Conservation (phyloP, 2,797 vertebrate genomes). For the Leuciscus waleckii region DNA sequence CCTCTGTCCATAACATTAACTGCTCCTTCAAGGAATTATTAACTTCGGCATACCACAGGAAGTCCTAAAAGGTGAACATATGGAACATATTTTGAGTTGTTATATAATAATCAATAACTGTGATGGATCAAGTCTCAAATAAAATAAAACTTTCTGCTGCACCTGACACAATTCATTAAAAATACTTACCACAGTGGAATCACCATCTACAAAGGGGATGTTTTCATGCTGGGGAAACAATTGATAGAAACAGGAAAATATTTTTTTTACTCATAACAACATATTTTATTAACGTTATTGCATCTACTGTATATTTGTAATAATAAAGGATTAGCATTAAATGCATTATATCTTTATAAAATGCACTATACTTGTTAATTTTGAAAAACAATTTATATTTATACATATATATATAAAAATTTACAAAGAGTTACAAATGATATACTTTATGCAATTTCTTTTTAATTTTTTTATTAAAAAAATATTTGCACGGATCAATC, state of each 20-base stretch:
- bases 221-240: slow-evolving; percentile 86
- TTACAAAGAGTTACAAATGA: background rate
- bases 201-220: slow-evolving; percentile 89
- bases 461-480: too few relatives aligned
- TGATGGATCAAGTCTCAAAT: background rate
- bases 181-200: slow-evolving; percentile 87
- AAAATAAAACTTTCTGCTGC: background rate
- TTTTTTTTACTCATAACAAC: slow-evolving; percentile 22
- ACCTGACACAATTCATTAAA: background rate
- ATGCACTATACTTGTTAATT: background rate
- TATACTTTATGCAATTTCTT: too few relatives aligned
- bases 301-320: background rate
- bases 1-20: slow-evolving; percentile 88
- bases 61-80: slow-evolving; percentile 83
- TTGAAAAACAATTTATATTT: background rate
- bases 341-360: background rate
- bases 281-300: background rate
- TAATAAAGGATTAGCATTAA: background rate
- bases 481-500: background rate
- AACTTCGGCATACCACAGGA: slow-evolving; percentile 94
- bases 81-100: background rate
- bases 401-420: too few relatives aligned
- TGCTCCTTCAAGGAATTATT: slow-evolving; percentile 95
- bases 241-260: slow-evolving; percentile 58
- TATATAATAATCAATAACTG: background rate